Evolutionary conservation across 2,113 vertebrate genomes (phyloP).

Genomic region (Paralichthys olivaceus): DNA sequence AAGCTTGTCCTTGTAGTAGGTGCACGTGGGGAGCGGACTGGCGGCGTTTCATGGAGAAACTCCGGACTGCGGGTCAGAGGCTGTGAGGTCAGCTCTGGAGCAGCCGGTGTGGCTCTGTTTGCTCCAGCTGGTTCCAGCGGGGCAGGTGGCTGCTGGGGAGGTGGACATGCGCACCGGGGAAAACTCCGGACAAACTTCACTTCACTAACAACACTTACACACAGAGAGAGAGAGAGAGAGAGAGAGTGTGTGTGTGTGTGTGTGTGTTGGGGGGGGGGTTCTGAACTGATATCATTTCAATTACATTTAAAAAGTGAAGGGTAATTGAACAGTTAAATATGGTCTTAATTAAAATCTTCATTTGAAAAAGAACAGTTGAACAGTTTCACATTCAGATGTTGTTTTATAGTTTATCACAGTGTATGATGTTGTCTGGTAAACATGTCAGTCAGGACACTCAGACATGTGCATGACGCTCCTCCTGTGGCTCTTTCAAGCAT

Average conservation of each 20-base stretch:
- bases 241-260: too few relatives aligned
- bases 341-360: background rate
- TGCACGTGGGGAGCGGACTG: background rate
- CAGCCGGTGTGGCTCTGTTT: background rate
- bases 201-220: background rate
- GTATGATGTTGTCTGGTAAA: background rate
- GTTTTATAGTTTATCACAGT: background rate
- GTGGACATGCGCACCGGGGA: background rate
- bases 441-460: background rate
- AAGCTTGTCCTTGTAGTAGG: background rate
- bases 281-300: too few relatives aligned
- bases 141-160: background rate
- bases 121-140: too few relatives aligned
- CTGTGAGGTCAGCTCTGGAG: background rate
- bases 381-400: too few relatives aligned
- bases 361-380: background rate
- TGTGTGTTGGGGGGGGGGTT: too few relatives aligned
- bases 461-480: background rate
- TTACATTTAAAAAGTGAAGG: too few relatives aligned
- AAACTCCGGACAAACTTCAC: slow-evolving; percentile 13
- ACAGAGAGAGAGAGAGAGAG: background rate
- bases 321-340: background rate
- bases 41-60: slow-evolving; percentile 13
- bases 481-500: background rate
- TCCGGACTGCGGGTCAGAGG: background rate